These are phyloP conservation scores for Anisognathus igniventris DNA, from an alignment of 2,797 vertebrate species.

Conservation along the genomic window DNA sequence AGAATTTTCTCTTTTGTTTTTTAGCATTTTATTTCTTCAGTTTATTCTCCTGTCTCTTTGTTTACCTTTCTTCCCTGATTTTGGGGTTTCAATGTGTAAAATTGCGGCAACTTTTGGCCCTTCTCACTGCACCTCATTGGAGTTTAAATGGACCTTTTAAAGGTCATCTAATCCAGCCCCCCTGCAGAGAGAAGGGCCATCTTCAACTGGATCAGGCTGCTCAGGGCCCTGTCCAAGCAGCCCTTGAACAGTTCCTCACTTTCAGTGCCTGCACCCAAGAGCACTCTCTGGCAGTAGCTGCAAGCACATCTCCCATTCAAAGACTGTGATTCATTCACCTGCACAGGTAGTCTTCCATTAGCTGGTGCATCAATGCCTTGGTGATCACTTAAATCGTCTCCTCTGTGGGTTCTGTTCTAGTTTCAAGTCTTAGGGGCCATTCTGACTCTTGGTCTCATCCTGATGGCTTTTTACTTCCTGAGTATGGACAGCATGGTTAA, in stretches of 20 bases:
- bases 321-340: background rate
- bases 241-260: background rate
- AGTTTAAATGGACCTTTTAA: background rate
- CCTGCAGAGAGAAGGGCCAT: background rate
- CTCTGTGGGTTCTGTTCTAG: background rate
- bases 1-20: background rate
- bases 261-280: background rate
- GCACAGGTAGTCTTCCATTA: background rate
- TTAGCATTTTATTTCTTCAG: background rate
- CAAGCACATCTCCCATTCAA: background rate
- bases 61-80: background rate
- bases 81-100: background rate
- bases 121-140: background rate
- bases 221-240: background rate
- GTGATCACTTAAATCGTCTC: background rate
- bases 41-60: background rate
- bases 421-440: slow-evolving; percentile 21
- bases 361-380: background rate
- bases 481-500: background rate
- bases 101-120: background rate
- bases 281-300: background rate
- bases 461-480: slow-evolving; percentile 7
- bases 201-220: background rate
- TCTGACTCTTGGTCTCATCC: background rate
- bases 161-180: background rate